Base-by-base conservation (phyloP, 2,888 invertebrate species). In the Euzophera pinguis region DNA sequence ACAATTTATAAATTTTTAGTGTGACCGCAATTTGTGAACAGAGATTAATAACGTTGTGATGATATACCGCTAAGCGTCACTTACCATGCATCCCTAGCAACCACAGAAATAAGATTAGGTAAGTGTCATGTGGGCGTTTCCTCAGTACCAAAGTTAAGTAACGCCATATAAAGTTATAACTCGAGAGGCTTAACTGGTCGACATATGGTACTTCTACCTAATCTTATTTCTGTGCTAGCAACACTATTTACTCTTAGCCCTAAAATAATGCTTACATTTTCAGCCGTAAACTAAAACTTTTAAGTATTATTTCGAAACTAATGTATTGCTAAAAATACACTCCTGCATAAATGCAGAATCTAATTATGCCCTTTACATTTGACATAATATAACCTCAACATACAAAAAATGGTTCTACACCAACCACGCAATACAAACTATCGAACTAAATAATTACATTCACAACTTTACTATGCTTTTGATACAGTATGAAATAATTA, bases 401-500 rank as follows among this genome's bases (percentile, higher is more conserved):
- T 52, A 53, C 57, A 55, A 55, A 53, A 45, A 50, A 52, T 45
- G 47, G 41, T 39, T 47, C 59, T 56, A 63, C 65, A 56, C 64
- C 62, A 68, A 67, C 64, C 56, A 65, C 56, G 60, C 58, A 61
- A 61, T 58, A 62, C 56, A 58, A 61, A 68, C 53, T 53, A 61
- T 56, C 57, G 61, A 71, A 74, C 63, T 62, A 70, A 72, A 68
- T 64, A 56, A 54, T 65, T 56, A 65, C 58, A 12, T 61, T 65
- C 68, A 67, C 66, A 72, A 73, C 63, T 63, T 66, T 53, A 62
- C 65, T 66, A 71, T 67, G 69, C 63, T 61, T 67, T 72, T 69
- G 57, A 64, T 60, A 59, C 43, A 59, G 65, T 73, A 76, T 65
- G 73, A 80, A 79, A 79, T 74, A 75, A 84, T 81, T 74, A 74